phyloP scores from a whole-genome alignment of 2,888 invertebrate genomes.

The Thereva unica region DNA sequence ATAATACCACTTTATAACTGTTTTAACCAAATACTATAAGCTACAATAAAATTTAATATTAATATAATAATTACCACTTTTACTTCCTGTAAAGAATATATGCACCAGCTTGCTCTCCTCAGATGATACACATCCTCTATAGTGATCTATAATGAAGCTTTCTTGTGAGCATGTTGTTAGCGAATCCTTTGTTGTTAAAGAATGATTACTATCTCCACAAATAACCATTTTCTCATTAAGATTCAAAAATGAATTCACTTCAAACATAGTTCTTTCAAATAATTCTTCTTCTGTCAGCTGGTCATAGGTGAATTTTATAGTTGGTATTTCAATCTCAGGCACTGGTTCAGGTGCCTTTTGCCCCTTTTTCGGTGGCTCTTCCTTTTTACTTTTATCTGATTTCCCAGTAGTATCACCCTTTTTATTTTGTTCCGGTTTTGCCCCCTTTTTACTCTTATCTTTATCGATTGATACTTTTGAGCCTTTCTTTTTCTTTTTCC shows the following conservation, averaged over 20 bases:
- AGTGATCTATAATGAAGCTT: constrained; percentile 29
- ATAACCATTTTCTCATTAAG: too few relatives aligned
- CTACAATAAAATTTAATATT: background rate
- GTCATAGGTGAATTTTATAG: too few relatives aligned
- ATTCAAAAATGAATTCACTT: too few relatives aligned
- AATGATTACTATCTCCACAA: too few relatives aligned
- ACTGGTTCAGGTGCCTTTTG: too few relatives aligned
- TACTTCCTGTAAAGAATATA: constrained; percentile 27
- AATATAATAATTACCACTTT: constrained; percentile 23
- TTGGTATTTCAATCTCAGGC: too few relatives aligned
- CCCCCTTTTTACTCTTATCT: constrained; percentile 6
- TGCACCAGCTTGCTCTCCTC: constrained; percentile 7
- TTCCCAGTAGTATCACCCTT: background rate
- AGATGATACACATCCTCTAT: constrained; percentile 24
- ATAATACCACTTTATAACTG: too few relatives aligned
- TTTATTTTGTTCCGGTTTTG: background rate
- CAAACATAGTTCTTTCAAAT: too few relatives aligned
- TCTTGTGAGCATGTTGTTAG: background rate
- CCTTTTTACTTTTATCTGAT: background rate
- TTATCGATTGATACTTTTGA: background rate
- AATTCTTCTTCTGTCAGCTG: too few relatives aligned
- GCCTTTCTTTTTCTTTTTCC: background rate
- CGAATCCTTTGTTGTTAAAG: too few relatives aligned
- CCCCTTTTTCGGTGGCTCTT: too few relatives aligned
- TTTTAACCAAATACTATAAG: too few relatives aligned